A percentile compares a stretch with the other conserved stretches of the same genome.
Evolutionary conservation across 2,797 vertebrate species (phyloP).

Genomic region (Anguilla megastoma): DNA sequence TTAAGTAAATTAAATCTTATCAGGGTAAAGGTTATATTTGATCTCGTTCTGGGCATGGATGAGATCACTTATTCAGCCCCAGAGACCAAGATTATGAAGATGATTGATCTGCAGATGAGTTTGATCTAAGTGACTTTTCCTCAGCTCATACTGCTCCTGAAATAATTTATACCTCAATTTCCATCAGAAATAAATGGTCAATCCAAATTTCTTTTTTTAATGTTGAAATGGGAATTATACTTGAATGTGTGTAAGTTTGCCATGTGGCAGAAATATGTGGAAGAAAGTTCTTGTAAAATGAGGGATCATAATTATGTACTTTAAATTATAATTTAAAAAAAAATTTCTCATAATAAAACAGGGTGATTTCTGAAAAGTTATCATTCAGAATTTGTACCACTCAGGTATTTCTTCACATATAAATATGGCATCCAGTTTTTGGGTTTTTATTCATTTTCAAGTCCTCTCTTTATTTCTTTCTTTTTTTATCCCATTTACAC

Average conservation of each 20-base stretch:
- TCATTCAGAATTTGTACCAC: neutral
- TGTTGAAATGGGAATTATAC: neutral
- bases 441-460: too few relatives aligned
- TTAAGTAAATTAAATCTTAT: constrained; percentile 52
- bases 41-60: constrained; percentile 48
- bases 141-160: constrained; percentile 53
- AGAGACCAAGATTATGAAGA: constrained; percentile 51
- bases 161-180: constrained; percentile 50
- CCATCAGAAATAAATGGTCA: constrained; percentile 38
- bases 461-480: too few relatives aligned
- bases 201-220: constrained; percentile 12
- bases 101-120: constrained; percentile 58
- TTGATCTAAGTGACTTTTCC: constrained; percentile 51
- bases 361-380: neutral
- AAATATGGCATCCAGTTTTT: too few relatives aligned
- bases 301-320: neutral
- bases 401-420: too few relatives aligned
- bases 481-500: too few relatives aligned
- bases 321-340: neutral
- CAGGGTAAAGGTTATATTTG: constrained; percentile 58
- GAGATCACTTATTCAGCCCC: constrained; percentile 40
- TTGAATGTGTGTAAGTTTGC: neutral
- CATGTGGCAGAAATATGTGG: neutral
- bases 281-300: neutral
- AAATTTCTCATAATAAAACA: neutral